Evolutionary conservation across 1,140 invertebrate species (phyloP).

Genomic region (Achatina immaculata): DNA sequence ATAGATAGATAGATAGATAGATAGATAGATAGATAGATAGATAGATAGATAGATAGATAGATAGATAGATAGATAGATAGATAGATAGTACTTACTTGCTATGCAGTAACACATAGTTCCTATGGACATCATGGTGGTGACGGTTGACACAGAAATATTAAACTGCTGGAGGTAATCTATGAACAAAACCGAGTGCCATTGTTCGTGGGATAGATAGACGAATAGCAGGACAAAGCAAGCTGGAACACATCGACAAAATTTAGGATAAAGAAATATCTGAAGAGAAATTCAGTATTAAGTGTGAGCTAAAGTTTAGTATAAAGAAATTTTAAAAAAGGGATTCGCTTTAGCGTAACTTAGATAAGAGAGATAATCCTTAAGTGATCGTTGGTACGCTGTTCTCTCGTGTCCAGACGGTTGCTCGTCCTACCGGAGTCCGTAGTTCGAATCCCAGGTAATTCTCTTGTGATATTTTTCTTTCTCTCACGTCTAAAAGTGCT

Average conservation of each 20-base stretch:
- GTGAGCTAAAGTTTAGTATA: no score
- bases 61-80: background rate
- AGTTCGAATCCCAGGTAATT: no score
- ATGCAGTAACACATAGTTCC: background rate
- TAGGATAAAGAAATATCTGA: background rate
- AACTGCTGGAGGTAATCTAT: background rate
- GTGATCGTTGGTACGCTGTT: no score
- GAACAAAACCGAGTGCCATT: background rate
- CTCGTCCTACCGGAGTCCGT: no score
- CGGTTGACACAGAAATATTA: background rate
- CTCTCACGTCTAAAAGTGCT: no score
- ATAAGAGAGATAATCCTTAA: no score
- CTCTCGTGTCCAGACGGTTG: no score
- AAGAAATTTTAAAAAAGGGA: no score
- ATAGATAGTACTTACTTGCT: constrained; percentile 7
- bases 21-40: background rate
- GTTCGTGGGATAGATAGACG: background rate
- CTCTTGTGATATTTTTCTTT: no score
- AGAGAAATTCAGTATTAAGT: no score
- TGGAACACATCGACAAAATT: background rate
- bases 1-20: constrained; percentile 16
- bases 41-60: background rate
- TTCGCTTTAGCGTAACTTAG: no score
- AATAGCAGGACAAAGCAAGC: constrained; percentile 15
- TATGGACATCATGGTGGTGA: constrained; percentile 5